phyloP scores from a whole-genome alignment of 2,797 vertebrate genomes.

The Leucoraja ocellata region DNA sequence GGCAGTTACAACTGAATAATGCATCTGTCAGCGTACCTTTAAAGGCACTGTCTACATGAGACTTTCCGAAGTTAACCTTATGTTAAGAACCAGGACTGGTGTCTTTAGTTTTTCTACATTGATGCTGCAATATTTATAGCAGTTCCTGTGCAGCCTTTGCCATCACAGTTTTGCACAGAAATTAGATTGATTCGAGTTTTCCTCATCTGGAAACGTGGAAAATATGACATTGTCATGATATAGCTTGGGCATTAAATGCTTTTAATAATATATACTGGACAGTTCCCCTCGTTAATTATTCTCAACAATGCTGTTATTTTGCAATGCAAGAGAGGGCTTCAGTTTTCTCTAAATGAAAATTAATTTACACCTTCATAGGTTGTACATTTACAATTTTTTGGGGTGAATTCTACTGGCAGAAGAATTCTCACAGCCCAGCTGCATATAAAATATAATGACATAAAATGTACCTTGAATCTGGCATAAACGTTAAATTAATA shows the following conservation, averaged over 20 bases:
- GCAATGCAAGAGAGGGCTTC: background rate
- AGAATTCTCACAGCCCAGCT: background rate
- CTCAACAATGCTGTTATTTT: background rate
- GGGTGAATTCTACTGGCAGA: background rate
- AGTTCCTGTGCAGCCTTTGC: background rate
- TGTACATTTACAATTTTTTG: background rate
- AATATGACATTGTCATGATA: background rate
- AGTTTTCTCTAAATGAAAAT: background rate
- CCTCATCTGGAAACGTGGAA: background rate
- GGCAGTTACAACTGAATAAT: conserved; percentile 36
- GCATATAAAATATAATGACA: background rate
- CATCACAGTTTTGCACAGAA: background rate
- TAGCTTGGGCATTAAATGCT: background rate
- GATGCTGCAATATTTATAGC: background rate
- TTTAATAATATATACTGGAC: background rate
- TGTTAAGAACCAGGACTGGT: background rate
- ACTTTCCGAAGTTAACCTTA: conserved; percentile 31
- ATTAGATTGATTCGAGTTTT: background rate
- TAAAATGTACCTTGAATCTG: too few relatives aligned
- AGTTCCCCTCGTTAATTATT: background rate
- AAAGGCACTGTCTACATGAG: background rate
- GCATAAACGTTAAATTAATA: background rate
- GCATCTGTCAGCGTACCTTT: conserved; percentile 26
- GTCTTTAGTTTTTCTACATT: background rate
- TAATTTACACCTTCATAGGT: background rate